Conservation (phyloP, 2,113 vertebrate species). For the Serinus canaria region DNA sequence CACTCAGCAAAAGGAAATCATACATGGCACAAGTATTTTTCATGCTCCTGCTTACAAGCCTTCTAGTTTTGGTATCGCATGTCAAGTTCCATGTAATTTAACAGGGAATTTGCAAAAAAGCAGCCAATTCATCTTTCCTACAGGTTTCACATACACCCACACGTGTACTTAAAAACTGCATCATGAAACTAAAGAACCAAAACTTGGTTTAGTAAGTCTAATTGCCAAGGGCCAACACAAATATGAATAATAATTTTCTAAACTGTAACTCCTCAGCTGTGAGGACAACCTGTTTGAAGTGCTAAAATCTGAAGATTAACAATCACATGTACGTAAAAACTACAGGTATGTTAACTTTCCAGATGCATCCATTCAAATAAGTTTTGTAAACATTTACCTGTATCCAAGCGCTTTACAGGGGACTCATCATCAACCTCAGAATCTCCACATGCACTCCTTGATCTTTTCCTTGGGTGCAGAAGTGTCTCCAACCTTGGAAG, state of each 20-base stretch:
- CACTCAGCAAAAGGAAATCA: neutral
- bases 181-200: neutral
- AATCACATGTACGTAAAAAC: neutral
- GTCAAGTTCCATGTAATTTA: neutral
- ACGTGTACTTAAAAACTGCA: neutral
- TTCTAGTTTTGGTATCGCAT: neutral
- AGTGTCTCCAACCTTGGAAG: constrained; percentile 96
- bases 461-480: constrained; percentile 95
- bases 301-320: neutral
- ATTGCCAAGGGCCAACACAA: neutral
- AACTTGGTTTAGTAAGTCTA: neutral
- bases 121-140: neutral
- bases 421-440: constrained; percentile 83
- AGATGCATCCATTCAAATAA: constrained; percentile 33
- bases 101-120: neutral
- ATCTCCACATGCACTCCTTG: constrained; percentile 83
- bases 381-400: constrained; percentile 77
- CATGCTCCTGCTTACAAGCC: neutral
- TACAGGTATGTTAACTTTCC: neutral
- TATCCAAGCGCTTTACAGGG: constrained; percentile 87
- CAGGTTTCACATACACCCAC: neutral
- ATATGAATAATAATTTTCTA: neutral
- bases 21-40: neutral
- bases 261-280: neutral
- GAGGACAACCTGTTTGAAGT: neutral